Evolutionary conservation across 2,888 invertebrate species (phyloP).

Genomic region (Clivina fossor): DNA sequence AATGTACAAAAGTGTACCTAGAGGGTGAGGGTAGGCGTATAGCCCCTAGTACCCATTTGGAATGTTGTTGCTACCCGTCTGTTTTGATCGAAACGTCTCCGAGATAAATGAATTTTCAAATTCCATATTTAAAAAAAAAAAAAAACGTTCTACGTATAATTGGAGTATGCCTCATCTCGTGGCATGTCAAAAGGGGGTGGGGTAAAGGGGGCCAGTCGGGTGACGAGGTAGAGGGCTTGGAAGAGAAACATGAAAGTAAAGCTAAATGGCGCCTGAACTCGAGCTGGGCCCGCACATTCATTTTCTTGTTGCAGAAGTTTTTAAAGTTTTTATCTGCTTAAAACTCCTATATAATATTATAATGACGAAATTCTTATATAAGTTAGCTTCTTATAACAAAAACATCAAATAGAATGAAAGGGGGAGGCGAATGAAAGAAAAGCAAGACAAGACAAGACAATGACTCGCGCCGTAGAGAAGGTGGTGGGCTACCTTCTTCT

Average conservation of each 20-base stretch:
- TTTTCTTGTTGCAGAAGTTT: slow-evolving; percentile 37
- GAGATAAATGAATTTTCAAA: slow-evolving; percentile 11
- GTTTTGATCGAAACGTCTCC: slow-evolving; percentile 3
- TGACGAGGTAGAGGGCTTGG: slow-evolving; percentile 40
- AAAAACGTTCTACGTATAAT: slow-evolving; percentile 25
- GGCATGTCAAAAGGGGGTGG: slow-evolving; percentile 41
- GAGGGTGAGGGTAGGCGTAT: too few species aligned
- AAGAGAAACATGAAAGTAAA: slow-evolving; percentile 25
- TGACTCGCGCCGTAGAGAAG: too few species aligned
- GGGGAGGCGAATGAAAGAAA: slow-evolving; percentile 45
- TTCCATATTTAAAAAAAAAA: slow-evolving; percentile 28
- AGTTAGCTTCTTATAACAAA: slow-evolving; percentile 47
- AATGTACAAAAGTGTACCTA: too few species aligned
- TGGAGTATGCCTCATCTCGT: slow-evolving; percentile 34
- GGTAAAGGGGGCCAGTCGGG: slow-evolving; percentile 37
- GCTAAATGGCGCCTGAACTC: slow-evolving; percentile 34
- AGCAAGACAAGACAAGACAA: slow-evolving; percentile 37
- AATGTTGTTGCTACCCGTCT: too few species aligned
- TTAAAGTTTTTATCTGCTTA: slow-evolving; percentile 37
- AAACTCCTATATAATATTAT: slow-evolving; percentile 43
- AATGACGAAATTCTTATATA: slow-evolving; percentile 52
- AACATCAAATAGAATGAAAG: slow-evolving; percentile 47
- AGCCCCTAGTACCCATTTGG: too few species aligned
- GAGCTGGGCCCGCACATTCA: slow-evolving; percentile 30
- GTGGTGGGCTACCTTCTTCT: too few species aligned